phyloP scores from a whole-genome alignment of 2,797 vertebrate genomes.

The Chromis chromis region DNA sequence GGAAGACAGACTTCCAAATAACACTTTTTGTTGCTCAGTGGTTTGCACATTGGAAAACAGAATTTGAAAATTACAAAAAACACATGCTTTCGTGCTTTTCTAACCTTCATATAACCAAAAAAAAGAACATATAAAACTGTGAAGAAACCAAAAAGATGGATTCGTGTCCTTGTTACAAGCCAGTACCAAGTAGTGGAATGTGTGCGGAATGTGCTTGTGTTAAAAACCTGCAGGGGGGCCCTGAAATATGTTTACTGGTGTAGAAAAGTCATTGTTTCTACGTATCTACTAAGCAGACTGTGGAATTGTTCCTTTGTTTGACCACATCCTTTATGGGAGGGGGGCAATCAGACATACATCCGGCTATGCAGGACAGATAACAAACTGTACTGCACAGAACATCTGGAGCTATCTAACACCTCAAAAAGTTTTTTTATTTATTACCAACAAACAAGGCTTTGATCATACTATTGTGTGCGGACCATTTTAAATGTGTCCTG shows the following conservation, averaged over 20 bases:
- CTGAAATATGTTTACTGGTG: conserved; percentile 64
- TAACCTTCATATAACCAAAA: not conserved
- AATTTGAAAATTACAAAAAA: not conserved
- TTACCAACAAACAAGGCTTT: not conserved
- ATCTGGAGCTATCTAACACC: conserved; percentile 45
- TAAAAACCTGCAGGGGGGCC: conserved; percentile 62
- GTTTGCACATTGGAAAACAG: not conserved
- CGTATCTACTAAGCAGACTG: conserved; percentile 50
- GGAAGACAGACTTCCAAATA: conserved; percentile 13
- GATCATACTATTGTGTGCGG: not conserved
- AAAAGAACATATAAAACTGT: not conserved
- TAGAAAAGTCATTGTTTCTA: conserved; percentile 71
- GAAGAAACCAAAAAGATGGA: conserved; percentile 7
- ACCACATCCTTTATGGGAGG: conserved; percentile 76
- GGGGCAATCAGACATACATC: conserved; percentile 61
- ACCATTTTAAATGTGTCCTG: not conserved
- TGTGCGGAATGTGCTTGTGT: conserved; percentile 66
- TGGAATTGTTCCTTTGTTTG: conserved; percentile 81
- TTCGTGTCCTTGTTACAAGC: not conserved
- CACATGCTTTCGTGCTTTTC: not conserved
- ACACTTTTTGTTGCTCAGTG: not conserved
- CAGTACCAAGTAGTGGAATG: conserved; percentile 10
- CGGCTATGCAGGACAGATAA: conserved; percentile 56
- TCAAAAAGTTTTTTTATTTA: not conserved
- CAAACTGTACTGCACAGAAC: conserved; percentile 19